Percentiles rank a stretch among this genome's conserved stretches.
Conservation (phyloP, 2,888 invertebrate genomes). For the Dione vanillae region DNA sequence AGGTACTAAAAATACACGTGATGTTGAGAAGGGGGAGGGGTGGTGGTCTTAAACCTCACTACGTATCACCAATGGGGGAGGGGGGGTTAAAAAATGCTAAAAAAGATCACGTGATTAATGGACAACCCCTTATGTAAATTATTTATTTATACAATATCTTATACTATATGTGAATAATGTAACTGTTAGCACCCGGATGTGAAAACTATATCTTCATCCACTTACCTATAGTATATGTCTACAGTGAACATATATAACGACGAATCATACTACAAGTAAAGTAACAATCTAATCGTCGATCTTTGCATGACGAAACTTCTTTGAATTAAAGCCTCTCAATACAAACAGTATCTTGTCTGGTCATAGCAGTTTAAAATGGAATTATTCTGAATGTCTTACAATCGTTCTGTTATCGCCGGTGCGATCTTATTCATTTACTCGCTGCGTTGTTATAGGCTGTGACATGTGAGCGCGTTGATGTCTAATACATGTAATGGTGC, state of each 20-base stretch:
- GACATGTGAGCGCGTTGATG: conserved; percentile 41
- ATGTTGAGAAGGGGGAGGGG: too few species aligned
- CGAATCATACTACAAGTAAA: neutral
- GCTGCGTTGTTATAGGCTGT: conserved; percentile 17
- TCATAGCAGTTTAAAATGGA: conserved; percentile 27
- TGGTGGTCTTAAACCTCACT: too few species aligned
- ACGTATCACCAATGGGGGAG: too few species aligned
- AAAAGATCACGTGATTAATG: too few species aligned
- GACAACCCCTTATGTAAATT: too few species aligned
- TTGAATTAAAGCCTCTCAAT: conserved; percentile 26
- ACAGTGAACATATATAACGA: neutral
- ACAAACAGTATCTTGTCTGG: conserved; percentile 11
- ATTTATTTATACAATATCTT: too few species aligned
- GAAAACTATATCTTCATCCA: too few species aligned
- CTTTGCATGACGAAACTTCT: conserved; percentile 25
- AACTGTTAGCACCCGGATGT: too few species aligned
- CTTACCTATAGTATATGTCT: too few species aligned
- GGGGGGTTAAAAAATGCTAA: too few species aligned
- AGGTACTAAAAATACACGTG: too few species aligned
- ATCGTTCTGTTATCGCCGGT: conserved; percentile 28
- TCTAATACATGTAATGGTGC: conserved; percentile 31
- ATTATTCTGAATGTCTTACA: conserved; percentile 31
- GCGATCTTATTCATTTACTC: conserved; percentile 27
- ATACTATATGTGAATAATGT: too few species aligned
- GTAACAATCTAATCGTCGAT: conserved; percentile 9